phyloP scores from a whole-genome alignment of 1,140 invertebrate species.

The Pollicipes pollicipes region DNA sequence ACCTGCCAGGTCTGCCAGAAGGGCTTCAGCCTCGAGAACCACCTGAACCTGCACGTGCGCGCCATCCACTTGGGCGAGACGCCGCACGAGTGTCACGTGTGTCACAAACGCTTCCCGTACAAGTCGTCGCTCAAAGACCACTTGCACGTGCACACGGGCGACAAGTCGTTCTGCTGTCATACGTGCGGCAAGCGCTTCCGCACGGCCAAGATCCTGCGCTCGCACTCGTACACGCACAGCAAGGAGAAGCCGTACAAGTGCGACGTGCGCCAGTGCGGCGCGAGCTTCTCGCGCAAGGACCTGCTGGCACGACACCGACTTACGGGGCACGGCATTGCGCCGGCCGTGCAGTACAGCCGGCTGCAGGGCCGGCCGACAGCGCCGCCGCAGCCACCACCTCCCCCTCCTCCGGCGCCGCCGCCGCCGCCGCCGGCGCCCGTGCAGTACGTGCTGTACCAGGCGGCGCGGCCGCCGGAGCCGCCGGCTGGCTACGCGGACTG shows the following conservation, averaged over 20 bases:
- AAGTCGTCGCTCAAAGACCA: slow-evolving; percentile 56
- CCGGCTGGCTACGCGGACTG: no score
- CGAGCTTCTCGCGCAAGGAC: not conserved
- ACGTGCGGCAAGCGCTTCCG: not conserved
- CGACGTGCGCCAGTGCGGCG: slow-evolving; percentile 8
- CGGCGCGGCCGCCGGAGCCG: no score
- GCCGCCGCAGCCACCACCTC: not conserved
- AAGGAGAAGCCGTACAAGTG: not conserved
- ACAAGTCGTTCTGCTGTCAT: not conserved
- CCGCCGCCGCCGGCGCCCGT: not conserved
- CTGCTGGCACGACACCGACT: slow-evolving; percentile 2
- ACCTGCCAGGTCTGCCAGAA: slow-evolving; percentile 73
- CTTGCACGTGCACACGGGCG: not conserved
- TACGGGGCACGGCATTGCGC: not conserved
- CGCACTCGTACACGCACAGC: not conserved
- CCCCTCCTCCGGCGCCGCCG: not conserved
- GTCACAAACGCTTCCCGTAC: slow-evolving; percentile 77
- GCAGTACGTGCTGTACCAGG: not conserved
- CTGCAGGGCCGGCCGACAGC: not conserved
- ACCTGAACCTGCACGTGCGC: slow-evolving; percentile 80
- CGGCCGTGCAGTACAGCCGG: not conserved
- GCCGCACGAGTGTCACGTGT: slow-evolving; percentile 64
- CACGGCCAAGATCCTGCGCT: not conserved
- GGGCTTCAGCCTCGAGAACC: slow-evolving; percentile 85
- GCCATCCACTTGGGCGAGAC: slow-evolving; percentile 63